Evolutionary conservation across 2,797 vertebrate species (phyloP).

Genomic region (Lagorchestes hirsutus): DNA sequence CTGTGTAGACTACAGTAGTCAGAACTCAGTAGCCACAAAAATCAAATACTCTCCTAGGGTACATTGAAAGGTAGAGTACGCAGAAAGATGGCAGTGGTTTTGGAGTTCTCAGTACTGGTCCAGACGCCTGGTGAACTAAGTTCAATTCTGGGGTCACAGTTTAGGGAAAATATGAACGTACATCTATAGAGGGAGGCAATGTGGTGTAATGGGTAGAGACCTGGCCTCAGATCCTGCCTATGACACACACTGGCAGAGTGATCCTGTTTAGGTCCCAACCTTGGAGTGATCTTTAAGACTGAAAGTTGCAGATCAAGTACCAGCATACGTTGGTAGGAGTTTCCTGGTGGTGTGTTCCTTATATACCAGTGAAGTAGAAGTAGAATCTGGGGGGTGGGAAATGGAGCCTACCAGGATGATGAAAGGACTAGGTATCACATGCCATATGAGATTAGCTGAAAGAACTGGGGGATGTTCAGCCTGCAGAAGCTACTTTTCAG

Average conservation of each 20-base stretch:
- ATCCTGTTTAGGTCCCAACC: neutral
- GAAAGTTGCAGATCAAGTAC: neutral
- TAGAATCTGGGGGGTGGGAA: neutral
- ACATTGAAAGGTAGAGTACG: neutral
- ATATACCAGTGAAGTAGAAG: neutral
- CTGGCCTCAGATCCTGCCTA: neutral
- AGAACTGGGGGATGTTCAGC: neutral
- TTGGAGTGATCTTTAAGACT: neutral
- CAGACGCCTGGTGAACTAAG: neutral
- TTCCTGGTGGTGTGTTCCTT: neutral
- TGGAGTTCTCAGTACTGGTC: neutral
- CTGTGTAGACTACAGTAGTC: neutral
- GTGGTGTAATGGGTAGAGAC: neutral
- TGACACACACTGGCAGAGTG: neutral
- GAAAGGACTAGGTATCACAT: neutral
- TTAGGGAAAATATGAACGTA: neutral
- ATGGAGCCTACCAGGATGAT: neutral
- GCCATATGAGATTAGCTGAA: neutral
- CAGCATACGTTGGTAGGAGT: neutral
- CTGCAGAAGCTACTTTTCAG: neutral
- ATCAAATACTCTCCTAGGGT: neutral
- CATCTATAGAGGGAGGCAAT: neutral
- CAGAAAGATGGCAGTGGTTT: neutral
- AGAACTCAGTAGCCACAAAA: neutral
- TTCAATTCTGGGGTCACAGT: neutral